Evolutionary conservation across 2,888 invertebrate species (phyloP).

Genomic region (Isoperla grammatica): DNA sequence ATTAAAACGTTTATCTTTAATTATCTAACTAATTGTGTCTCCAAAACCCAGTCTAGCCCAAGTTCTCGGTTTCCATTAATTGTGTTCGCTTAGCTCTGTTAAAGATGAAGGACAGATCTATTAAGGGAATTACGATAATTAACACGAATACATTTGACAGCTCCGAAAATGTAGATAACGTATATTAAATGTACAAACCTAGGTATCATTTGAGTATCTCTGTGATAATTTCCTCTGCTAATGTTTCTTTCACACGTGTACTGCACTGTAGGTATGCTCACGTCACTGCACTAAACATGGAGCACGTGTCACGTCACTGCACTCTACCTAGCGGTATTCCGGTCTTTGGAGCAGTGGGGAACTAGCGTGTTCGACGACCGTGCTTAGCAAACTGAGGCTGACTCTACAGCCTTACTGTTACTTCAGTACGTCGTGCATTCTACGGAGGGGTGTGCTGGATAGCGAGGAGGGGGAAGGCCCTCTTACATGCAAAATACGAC

Average conservation of each 20-base stretch:
- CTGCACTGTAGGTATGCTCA: neutral
- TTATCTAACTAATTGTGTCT: no score
- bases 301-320: neutral
- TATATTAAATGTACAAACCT: conserved; percentile 7
- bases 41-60: no score
- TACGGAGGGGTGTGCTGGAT: neutral
- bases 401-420: conserved; percentile 10
- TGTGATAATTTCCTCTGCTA: neutral
- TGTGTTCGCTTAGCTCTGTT: no score
- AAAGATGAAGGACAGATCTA: no score
- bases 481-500: conserved; percentile 11
- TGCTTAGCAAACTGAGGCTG: neutral
- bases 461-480: conserved; percentile 4
- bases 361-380: neutral
- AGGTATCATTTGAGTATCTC: conserved; percentile 8
- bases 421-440: conserved; percentile 9
- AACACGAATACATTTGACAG: no score
- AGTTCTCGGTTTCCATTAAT: no score
- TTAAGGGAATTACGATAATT: no score
- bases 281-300: conserved; percentile 10
- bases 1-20: no score
- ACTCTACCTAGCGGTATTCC: conserved; percentile 9
- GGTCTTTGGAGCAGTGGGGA: conserved; percentile 14
- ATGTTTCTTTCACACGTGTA: no score
- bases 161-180: no score